Evolutionary conservation across 2,888 invertebrate genomes (phyloP).

Genomic region (Drosophila colorata): DNA sequence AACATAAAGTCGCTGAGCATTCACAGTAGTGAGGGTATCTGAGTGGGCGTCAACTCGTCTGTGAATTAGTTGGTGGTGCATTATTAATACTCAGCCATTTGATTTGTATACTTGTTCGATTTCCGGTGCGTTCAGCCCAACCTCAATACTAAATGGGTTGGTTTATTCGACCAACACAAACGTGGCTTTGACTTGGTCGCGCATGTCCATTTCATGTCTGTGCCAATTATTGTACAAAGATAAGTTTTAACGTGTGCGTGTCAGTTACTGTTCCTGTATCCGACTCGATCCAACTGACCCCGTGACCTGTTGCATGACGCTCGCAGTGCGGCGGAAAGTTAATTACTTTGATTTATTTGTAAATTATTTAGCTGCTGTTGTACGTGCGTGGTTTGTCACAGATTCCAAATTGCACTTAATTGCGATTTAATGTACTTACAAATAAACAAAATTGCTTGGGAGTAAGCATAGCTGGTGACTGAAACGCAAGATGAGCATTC

Average conservation of each 20-base stretch:
- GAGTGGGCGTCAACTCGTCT: constrained; percentile 48
- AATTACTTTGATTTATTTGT: constrained; percentile 78
- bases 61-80: constrained; percentile 70
- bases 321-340: constrained; percentile 43
- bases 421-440: constrained; percentile 65
- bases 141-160: constrained; percentile 51
- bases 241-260: constrained; percentile 56
- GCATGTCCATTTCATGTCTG: constrained; percentile 37
- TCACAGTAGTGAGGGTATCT: constrained; percentile 8
- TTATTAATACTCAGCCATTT: constrained; percentile 66
- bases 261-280: constrained; percentile 2
- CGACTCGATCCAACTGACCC: constrained; percentile 43
- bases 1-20: constrained; percentile 57
- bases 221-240: constrained; percentile 50
- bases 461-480: constrained; percentile 20
- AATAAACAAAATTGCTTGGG: constrained; percentile 64
- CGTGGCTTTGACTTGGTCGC: constrained; percentile 7
- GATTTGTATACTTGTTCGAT: constrained; percentile 36
- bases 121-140: constrained; percentile 1
- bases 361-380: constrained; percentile 51
- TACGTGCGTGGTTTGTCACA: constrained; percentile 62
- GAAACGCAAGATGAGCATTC: background rate
- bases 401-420: constrained; percentile 73
- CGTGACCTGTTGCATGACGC: constrained; percentile 72
- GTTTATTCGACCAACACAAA: constrained; percentile 33